phyloP scores from a whole-genome alignment of 2,888 invertebrate genomes.

The Sepiola atlantica region DNA sequence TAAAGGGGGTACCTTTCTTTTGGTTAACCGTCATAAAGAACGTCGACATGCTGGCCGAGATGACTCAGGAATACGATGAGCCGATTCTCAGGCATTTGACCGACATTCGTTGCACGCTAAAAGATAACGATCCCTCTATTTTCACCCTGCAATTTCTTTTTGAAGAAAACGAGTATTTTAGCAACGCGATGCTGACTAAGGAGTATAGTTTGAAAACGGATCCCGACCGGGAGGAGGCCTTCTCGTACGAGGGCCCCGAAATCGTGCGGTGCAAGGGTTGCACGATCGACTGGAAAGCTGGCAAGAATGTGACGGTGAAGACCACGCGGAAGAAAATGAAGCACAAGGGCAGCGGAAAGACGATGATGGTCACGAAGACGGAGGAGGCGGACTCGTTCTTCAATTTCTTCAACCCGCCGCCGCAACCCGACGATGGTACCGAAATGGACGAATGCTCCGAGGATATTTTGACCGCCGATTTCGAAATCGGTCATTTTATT shows the following conservation, averaged over 20 bases:
- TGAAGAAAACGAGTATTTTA: background rate
- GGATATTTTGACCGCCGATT: background rate
- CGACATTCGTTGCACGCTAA: background rate
- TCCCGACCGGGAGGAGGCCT: background rate
- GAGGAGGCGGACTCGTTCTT: background rate
- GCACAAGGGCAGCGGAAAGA: constrained; percentile 9
- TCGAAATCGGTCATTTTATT: constrained; percentile 9
- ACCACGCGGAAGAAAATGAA: constrained; percentile 2
- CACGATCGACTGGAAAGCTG: constrained; percentile 3
- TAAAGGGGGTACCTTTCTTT: background rate
- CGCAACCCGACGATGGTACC: background rate
- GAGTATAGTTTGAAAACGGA: background rate
- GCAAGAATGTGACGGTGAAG: background rate
- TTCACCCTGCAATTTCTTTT: background rate
- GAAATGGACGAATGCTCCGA: constrained; percentile 32
- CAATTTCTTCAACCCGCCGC: background rate
- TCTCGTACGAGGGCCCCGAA: background rate
- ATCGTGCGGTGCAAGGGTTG: background rate
- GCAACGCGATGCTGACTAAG: background rate
- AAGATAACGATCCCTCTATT: background rate
- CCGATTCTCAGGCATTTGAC: background rate
- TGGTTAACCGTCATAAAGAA: background rate
- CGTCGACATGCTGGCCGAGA: background rate
- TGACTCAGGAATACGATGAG: background rate
- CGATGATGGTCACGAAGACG: background rate